Evolutionary conservation across 2,797 vertebrate species (phyloP), one percentile per base, ranked within the genome.

Genomic region (Chaetophractus vellerosus): DNA sequence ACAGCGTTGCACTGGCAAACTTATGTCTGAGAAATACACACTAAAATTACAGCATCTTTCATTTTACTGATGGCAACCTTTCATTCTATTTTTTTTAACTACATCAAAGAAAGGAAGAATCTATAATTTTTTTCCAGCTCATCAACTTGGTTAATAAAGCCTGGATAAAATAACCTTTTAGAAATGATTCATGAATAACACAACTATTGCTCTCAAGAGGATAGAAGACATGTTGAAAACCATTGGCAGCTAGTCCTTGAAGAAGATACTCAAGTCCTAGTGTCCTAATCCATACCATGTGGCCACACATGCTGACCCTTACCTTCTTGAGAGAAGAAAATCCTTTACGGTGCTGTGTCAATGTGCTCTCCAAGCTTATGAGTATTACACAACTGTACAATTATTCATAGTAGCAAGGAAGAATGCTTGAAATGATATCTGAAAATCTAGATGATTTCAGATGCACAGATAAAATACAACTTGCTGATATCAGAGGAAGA

Each of bases 1-100:
- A n/a, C 55, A 36, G 1, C 19, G 1, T 0, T 2, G 9, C 11
- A 24, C 0, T 0, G 26, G 45, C 48, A 52, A 41, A 9, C 15
- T 66, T 69, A 11, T 7, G 0, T 33, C 41, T 5, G 64, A 74
- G 21, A 72, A 74, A 74, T 26, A 48, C 2, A 26, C 8, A 45
- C 36, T 19, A 16, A 50, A 59, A 61, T 50, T 6, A 52, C 16
- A 88, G 75, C 16, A 9, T n/a, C 48, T 12, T 74, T 57, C 63
- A 33, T 21, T 41, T 50, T 74, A 45, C 31, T 28, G 5, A 14
- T 28, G n/a, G 33, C 38, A 81, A 10, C 6, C 31, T 84, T 63
- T 59, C 79, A 33, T 10, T 55, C 71, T 33, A 8, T 91, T 89
- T 93, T 93, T 68, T 63, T 79, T 28, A 72, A 52, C 24, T 48